These are phyloP conservation scores for Tetropium fuscum DNA, from an alignment of 2,888 invertebrate genomes.

Conservation along the genomic window DNA sequence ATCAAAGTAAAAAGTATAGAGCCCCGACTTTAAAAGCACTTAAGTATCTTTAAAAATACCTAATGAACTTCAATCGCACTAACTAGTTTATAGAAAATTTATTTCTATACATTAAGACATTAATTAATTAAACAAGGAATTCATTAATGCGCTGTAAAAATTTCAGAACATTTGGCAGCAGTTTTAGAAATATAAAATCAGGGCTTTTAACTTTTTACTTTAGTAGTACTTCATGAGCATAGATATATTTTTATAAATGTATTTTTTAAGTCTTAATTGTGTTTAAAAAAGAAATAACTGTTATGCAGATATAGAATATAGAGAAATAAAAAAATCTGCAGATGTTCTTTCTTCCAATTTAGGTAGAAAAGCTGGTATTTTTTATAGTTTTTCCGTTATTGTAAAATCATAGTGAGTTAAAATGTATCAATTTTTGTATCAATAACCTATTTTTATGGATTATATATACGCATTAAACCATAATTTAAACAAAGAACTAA, in stretches of 20 bases:
- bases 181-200: too few relatives aligned
- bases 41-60: too few relatives aligned
- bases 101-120: too few relatives aligned
- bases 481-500: neutral
- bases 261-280: neutral
- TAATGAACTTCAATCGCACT: too few relatives aligned
- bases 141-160: too few relatives aligned
- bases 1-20: neutral
- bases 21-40: neutral
- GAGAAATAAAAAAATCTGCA: neutral
- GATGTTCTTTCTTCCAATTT: neutral
- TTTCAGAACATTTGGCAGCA: too few relatives aligned
- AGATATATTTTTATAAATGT: too few relatives aligned
- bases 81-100: too few relatives aligned
- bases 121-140: too few relatives aligned
- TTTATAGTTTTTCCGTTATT: neutral
- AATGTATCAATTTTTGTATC: neutral
- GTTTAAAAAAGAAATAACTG: neutral
- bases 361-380: neutral
- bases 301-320: too few relatives aligned
- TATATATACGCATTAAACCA: neutral
- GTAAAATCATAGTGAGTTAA: neutral
- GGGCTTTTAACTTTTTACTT: too few relatives aligned
- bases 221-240: too few relatives aligned
- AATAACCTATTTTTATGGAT: neutral